Evolutionary conservation across 2,113 vertebrate genomes (phyloP).

Genomic region (Megaceryle maxima): DNA sequence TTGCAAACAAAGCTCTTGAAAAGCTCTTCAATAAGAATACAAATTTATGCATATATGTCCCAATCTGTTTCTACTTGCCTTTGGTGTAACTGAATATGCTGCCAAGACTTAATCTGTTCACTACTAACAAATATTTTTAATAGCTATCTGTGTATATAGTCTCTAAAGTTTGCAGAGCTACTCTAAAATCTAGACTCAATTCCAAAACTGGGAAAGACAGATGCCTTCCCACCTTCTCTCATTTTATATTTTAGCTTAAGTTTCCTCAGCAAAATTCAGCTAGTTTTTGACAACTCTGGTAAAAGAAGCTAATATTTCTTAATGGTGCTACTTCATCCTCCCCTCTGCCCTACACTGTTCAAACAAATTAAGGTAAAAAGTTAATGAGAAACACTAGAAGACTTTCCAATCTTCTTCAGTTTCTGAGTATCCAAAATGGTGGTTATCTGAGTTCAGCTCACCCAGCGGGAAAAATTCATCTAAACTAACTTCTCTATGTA

Average conservation of each 20-base stretch:
- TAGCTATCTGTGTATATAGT: neutral
- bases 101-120: neutral
- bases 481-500: neutral
- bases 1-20: neutral
- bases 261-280: neutral
- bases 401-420: neutral
- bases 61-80: neutral
- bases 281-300: neutral
- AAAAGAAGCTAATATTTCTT: neutral
- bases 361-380: neutral
- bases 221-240: neutral
- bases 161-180: neutral
- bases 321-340: neutral
- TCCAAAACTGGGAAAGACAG: neutral
- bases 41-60: neutral
- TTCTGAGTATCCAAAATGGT: neutral
- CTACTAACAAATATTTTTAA: neutral
- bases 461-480: neutral
- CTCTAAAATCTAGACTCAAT: neutral
- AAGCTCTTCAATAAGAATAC: neutral
- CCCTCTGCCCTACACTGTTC: neutral
- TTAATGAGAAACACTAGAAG: neutral
- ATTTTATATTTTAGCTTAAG: neutral
- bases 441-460: neutral
- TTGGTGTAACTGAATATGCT: neutral